A percentile compares a stretch with the other conserved stretches of the same genome.
phyloP scores from a whole-genome alignment of 1,140 invertebrate species.

The Lutraria rhynchaena region DNA sequence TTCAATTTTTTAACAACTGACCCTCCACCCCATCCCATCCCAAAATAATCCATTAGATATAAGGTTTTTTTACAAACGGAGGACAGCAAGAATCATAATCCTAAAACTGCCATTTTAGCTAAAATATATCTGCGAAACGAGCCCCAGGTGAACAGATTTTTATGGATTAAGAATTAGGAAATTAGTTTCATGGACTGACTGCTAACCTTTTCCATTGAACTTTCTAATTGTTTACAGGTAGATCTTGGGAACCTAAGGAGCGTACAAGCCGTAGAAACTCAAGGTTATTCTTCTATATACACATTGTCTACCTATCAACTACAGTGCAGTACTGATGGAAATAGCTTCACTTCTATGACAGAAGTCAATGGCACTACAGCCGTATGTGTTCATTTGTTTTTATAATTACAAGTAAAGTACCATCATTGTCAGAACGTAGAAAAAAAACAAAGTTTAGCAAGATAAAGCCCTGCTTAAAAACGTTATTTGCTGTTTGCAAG shows the following conservation, averaged over 20 bases:
- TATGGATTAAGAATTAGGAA: no score
- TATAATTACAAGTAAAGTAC: neutral
- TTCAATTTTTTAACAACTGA: no score
- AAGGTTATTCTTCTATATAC: conserved; percentile 60
- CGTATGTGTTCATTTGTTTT: neutral
- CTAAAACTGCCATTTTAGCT: no score
- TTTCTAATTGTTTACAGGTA: conserved; percentile 39
- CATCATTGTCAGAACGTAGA: neutral
- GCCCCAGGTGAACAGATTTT: no score
- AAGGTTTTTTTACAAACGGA: no score
- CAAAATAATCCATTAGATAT: no score
- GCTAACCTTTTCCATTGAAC: no score
- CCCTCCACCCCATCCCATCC: no score
- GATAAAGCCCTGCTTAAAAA: neutral
- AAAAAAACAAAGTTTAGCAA: neutral
- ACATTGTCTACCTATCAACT: conserved; percentile 55
- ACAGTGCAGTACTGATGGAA: conserved; percentile 64
- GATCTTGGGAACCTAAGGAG: conserved; percentile 57
- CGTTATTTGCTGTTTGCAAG: neutral
- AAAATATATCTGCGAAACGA: no score
- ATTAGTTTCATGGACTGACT: no score
- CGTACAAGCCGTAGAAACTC: conserved; percentile 63
- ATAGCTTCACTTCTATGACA: conserved; percentile 47
- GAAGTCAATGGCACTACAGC: conserved; percentile 11
- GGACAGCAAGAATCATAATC: no score